A percentile compares a stretch with the other conserved stretches of the same genome.
phyloP scores from a whole-genome alignment of 2,888 invertebrate species.

The Nysson spinosus region DNA sequence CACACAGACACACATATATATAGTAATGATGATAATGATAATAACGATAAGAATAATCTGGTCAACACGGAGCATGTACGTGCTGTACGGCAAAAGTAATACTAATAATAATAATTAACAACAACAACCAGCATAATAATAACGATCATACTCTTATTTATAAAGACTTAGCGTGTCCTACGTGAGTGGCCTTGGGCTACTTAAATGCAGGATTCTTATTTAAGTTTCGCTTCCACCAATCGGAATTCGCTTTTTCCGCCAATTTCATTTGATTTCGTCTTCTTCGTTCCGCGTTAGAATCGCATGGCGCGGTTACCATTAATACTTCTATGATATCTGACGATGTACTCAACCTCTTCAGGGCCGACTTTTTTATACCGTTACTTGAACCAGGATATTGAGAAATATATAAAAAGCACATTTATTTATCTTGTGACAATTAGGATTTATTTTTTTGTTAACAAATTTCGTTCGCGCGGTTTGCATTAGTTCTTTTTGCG shows the following conservation, averaged over 20 bases:
- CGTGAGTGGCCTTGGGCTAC: conserved; percentile 36
- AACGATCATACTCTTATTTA: conserved; percentile 31
- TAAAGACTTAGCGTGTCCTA: conserved; percentile 12
- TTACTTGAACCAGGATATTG: too few species aligned
- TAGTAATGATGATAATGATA: conserved; percentile 9
- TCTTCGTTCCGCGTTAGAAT: not conserved
- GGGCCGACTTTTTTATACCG: too few species aligned
- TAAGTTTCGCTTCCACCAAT: conserved; percentile 13
- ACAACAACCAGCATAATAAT: conserved; percentile 15
- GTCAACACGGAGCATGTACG: conserved; percentile 29
- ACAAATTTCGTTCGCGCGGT: too few species aligned
- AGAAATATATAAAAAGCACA: too few species aligned
- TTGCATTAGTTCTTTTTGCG: too few species aligned
- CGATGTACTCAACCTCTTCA: too few species aligned
- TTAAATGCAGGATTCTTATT: conserved; percentile 10
- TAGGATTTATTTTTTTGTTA: too few species aligned
- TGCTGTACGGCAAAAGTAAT: conserved; percentile 21
- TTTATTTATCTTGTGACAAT: too few species aligned
- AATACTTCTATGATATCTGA: too few species aligned
- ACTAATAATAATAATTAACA: conserved; percentile 18
- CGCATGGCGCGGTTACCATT: conserved; percentile 27
- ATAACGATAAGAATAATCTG: conserved; percentile 29
- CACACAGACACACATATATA: too few species aligned
- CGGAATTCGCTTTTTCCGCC: conserved; percentile 10
- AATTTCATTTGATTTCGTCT: not conserved